phyloP scores from a whole-genome alignment of 2,113 vertebrate species.

The Chionomys nivalis region DNA sequence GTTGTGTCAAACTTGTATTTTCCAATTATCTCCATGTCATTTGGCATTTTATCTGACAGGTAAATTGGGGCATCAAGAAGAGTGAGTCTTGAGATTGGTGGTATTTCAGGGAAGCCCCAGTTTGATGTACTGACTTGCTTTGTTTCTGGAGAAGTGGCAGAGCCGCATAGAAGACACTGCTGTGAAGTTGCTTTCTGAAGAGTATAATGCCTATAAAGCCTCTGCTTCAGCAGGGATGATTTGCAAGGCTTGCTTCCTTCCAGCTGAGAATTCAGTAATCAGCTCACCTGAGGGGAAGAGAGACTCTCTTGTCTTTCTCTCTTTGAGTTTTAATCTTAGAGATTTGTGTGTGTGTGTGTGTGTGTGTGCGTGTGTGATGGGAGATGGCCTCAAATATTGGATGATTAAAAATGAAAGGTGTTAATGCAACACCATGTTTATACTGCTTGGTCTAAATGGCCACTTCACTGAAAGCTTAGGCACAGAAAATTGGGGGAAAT shows the following conservation, averaged over 20 bases:
- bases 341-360: not conserved
- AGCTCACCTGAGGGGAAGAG: not conserved
- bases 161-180: constrained; percentile 1
- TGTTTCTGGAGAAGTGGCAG: constrained; percentile 51
- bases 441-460: constrained; percentile 14
- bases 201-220: not conserved
- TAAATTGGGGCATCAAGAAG: constrained; percentile 77
- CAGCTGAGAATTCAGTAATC: not conserved
- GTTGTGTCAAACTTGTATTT: constrained; percentile 75
- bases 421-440: rapidly evolving
- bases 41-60: constrained; percentile 77
- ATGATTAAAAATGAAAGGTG: constrained; percentile 5
- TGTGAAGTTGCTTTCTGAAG: constrained; percentile 36
- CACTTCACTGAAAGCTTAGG: not conserved
- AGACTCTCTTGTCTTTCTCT: not conserved
- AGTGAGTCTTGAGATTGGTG: constrained; percentile 60
- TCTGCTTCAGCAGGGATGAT: constrained; percentile 32
- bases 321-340: not conserved
- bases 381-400: not conserved
- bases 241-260: not conserved
- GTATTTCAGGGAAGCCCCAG: constrained; percentile 39
- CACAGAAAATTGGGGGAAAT: not conserved
- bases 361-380: not conserved
- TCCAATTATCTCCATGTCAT: constrained; percentile 71
- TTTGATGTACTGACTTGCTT: not conserved